These are phyloP conservation scores for Chirona hameri DNA, from an alignment of 2,888 invertebrate genomes.

Conservation along the genomic window DNA sequence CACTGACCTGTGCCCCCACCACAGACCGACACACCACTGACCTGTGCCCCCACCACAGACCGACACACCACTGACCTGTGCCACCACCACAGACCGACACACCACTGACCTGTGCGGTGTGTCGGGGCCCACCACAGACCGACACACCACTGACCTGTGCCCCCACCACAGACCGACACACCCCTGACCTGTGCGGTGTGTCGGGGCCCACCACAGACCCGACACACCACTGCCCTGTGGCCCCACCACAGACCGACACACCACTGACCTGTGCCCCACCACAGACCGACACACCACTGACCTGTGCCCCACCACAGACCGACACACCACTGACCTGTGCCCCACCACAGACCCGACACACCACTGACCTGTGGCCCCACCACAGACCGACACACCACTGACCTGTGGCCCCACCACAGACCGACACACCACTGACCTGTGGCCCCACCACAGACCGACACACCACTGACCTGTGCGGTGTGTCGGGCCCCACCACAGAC, in stretches of 20 bases:
- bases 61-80: background rate
- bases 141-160: background rate
- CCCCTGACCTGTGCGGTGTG: slow-evolving; percentile 41
- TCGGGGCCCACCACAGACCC: background rate
- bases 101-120: slow-evolving; percentile 41
- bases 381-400: background rate
- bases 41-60: slow-evolving; percentile 37
- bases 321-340: slow-evolving; percentile 38
- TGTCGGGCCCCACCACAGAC: background rate
- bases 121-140: background rate
- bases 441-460: background rate
- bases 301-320: background rate
- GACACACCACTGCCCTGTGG: background rate
- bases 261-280: slow-evolving; percentile 38
- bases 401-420: slow-evolving; percentile 40
- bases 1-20: no score
- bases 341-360: background rate
- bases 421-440: background rate
- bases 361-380: background rate
- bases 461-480: slow-evolving; percentile 41
- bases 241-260: background rate
- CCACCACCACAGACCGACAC: background rate
- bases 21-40: slow-evolving; percentile 29
- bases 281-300: background rate
- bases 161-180: background rate